These are phyloP conservation scores for Varanus salvator DNA, from an alignment of 2,113 vertebrate genomes.

Conservation along the genomic window DNA sequence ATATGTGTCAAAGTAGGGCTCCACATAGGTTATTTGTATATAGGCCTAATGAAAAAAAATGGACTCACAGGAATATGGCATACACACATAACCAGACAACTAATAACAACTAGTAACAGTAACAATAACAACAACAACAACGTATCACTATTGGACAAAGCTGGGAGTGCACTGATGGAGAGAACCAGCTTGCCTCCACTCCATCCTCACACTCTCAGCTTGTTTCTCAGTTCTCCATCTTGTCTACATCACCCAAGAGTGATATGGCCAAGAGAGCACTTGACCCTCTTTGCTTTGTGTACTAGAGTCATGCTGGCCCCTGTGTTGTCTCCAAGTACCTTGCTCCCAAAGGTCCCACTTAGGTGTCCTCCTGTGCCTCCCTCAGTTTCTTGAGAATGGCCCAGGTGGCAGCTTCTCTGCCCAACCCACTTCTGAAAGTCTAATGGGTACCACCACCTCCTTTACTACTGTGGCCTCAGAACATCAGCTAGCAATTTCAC, in stretches of 20 bases:
- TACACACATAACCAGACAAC: neutral
- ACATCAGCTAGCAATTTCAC: too few relatives aligned
- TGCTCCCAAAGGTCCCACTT: too few relatives aligned
- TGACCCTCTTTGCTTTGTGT: neutral
- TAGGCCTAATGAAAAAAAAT: constrained; percentile 83
- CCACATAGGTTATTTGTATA: constrained; percentile 97
- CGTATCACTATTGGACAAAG: neutral
- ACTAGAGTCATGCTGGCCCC: too few relatives aligned
- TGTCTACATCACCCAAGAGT: neutral
- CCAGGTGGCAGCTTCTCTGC: too few relatives aligned
- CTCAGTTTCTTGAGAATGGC: too few relatives aligned
- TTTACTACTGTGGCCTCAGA: too few relatives aligned
- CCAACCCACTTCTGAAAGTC: too few relatives aligned
- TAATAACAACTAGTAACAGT: neutral
- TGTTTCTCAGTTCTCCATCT: neutral
- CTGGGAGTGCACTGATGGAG: neutral
- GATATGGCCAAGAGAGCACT: too few relatives aligned
- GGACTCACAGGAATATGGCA: neutral
- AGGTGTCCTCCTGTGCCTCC: too few relatives aligned
- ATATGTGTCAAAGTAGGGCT: constrained; percentile 97
- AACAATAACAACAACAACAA: too few relatives aligned
- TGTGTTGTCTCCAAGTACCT: too few relatives aligned
- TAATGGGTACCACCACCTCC: too few relatives aligned
- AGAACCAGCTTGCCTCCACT: neutral
- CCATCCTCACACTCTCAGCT: neutral